Base-by-base conservation (phyloP, 2,888 invertebrate genomes). In the Cataglyphis cursor region DNA sequence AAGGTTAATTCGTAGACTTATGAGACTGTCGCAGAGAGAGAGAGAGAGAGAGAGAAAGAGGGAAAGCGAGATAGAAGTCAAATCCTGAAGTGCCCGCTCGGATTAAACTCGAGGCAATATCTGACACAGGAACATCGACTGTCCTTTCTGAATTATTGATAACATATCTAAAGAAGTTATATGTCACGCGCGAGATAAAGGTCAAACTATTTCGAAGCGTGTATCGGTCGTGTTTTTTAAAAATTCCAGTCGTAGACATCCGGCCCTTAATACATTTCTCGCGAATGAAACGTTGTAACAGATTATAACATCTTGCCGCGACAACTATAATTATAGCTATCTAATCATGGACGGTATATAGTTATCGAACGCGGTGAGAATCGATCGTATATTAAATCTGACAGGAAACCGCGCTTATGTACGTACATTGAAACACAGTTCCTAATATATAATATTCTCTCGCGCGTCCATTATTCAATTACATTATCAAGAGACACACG, bases 1-100 rank as follows among this genome's bases (percentile, higher is more conserved):
- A 80, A 72, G 78, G 24, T 80, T 72, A 72, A 72, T 72, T 80
- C 73, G n/a, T 72, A 59, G 21, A 59, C 28, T 59, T 59, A 59
- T 59, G 35, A 44, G 12, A 31, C 18, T 59, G 57, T 76, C 70
- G 21, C 21, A 18, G 24, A 44, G 68, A 51, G 8, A 51, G 8
- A 48, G 8, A 48, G 18, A 48, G 8, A 48, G 48, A 18, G 48
- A 44, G 44, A 44, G 4, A 44, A 15, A 48, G 48, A 48, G 18
- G 18, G 15, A 15, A 5, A 44, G 15, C 12, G 44, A 44, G 44
- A 44, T 18, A 18, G n/a, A 44, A 41, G 31, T 18, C 59, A 72
- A 70, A 59, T 78, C 24, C 31, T 44, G 24, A 72, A 54, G 51
- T 21, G 70, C 12, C 35, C 28, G 54, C 35, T 74, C 35, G 18